Base-by-base conservation (phyloP, 2,888 invertebrate genomes). In the Papilio elwesi region DNA sequence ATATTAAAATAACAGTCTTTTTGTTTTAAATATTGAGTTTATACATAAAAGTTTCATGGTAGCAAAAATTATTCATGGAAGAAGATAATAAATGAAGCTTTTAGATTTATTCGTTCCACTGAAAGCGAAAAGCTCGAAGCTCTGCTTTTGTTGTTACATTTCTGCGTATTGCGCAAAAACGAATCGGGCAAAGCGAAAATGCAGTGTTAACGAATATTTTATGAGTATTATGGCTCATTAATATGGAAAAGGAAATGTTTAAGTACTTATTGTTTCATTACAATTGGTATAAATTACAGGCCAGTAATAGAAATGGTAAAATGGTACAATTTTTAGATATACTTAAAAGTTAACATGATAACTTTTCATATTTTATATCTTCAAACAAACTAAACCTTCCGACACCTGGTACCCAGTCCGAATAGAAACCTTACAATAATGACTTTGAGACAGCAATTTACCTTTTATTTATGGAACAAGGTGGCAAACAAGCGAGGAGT, bases 41-140 rank as follows among this genome's bases (percentile, higher is more conserved):
- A 4, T 26, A 26, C 26, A 26, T 26, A 26, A 26, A 26, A 26
- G 26, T 65, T 49, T 65, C 11, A 65, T 13, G n/a, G 16, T 51
- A 49, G 51, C 26, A 66, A 66, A 65, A 52, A 66, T 52, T 66
- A 66, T 52, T 52, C 52, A 66, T 52, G 66, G 52, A 52, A 66
- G 15, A 9, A 51, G 13, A 66, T 51, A 52, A 66, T 66, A 52
- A 66, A 66, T 38, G 52, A 53, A 66, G 66, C 55, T 9, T 26
- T 26, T 26, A 26, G 26, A 26, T 68, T 68, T 68, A 48, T 55
- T 55, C 67, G 52, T 68, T 55, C 47, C 26, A 67, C 47, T 67
- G 55, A 55, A 55, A 67, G 55, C 47, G 43, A 55, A 67, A 67
- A 68, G 55, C 47, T 55, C 55, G n/a, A 16, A 68, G 67, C 55